Percentiles rank a stretch among this genome's conserved stretches.
Conservation (phyloP, 2,888 invertebrate species). For the Brachypalpus laphriformis region DNA sequence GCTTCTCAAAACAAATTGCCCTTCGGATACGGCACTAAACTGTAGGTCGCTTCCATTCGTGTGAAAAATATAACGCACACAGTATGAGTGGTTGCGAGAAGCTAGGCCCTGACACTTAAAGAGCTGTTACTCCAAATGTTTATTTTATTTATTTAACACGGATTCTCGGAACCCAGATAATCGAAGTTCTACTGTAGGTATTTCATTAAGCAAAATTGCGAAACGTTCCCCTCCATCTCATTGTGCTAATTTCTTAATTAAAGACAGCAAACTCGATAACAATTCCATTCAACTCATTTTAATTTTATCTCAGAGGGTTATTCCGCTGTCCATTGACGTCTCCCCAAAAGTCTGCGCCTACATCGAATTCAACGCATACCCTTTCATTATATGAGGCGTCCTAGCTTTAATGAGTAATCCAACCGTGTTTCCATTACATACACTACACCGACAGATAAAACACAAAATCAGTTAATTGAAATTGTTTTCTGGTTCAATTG, state of each 20-base stretch:
- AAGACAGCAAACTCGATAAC: background rate
- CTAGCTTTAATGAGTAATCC: constrained; percentile 17
- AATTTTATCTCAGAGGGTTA: constrained; percentile 21
- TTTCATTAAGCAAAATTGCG: too few species aligned
- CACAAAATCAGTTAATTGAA: constrained; percentile 48
- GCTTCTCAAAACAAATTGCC: too few species aligned
- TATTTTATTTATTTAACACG: too few species aligned
- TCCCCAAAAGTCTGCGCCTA: too few species aligned
- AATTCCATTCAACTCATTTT: background rate
- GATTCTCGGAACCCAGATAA: too few species aligned
- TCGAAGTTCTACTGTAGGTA: too few species aligned
- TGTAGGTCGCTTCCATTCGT: too few species aligned
- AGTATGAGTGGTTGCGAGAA: too few species aligned
- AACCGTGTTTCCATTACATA: background rate
- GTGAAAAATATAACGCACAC: too few species aligned
- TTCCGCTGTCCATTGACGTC: constrained; percentile 25
- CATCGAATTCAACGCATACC: background rate
- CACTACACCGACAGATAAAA: background rate
- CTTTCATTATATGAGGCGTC: background rate
- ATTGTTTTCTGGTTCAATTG: constrained; percentile 36
- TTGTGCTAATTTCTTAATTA: constrained; percentile 18
- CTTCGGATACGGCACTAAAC: too few species aligned
- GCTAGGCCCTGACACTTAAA: too few species aligned
- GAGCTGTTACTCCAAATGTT: too few species aligned
- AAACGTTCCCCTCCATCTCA: background rate